phyloP scores from a whole-genome alignment of 2,113 vertebrate species.

The Saccopteryx leptura region DNA sequence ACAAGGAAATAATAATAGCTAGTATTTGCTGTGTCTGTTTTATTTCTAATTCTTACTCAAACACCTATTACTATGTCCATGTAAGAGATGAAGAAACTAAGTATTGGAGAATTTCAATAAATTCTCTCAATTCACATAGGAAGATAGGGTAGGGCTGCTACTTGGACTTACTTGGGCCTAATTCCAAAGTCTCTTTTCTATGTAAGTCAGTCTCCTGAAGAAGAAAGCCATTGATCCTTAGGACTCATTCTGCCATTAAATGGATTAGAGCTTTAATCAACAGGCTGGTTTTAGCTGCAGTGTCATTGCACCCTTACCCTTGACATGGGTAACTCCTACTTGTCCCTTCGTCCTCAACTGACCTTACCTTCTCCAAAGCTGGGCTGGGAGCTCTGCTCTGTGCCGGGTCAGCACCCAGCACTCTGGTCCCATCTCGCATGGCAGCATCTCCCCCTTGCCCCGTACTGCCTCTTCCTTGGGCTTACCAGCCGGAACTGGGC shows the following conservation, averaged over 20 bases:
- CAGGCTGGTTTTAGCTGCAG: neutral
- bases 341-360: too few relatives aligned
- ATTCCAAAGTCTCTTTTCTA: neutral
- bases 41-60: conserved; percentile 29
- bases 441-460: neutral
- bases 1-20: neutral
- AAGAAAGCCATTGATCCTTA: neutral
- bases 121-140: neutral
- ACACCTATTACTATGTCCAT: neutral
- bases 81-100: neutral
- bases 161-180: neutral
- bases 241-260: neutral
- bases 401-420: neutral
- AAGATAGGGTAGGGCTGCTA: neutral
- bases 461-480: neutral
- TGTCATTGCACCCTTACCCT: neutral
- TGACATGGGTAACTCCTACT: too few relatives aligned
- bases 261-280: neutral
- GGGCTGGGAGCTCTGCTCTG: neutral
- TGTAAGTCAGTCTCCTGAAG: neutral
- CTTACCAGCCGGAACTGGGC: neutral
- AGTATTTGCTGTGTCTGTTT: neutral
- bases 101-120: neutral
- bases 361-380: neutral
- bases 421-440: accelerated